These are phyloP conservation scores for Siphamia tubifer DNA, from an alignment of 2,113 vertebrate genomes.

Conservation along the genomic window DNA sequence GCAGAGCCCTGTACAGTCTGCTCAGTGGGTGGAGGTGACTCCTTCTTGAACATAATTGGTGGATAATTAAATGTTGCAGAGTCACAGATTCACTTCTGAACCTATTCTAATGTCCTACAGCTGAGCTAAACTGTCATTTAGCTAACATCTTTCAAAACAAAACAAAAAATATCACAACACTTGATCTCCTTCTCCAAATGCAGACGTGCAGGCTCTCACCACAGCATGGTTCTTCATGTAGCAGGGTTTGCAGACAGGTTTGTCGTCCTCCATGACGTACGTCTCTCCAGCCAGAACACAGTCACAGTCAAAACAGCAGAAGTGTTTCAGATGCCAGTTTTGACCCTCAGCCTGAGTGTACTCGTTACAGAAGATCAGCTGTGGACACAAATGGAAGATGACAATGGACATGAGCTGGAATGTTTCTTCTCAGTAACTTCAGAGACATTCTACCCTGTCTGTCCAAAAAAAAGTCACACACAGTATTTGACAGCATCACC, in stretches of 20 bases:
- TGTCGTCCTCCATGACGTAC: slow-evolving; percentile 92
- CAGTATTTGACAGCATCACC: too few relatives aligned
- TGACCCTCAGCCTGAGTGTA: slow-evolving; percentile 96
- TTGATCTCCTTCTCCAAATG: neutral
- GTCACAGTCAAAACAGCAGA: slow-evolving; percentile 99
- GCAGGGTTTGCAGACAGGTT: slow-evolving; percentile 92
- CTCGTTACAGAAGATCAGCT: slow-evolving; percentile 98
- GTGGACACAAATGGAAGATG: neutral
- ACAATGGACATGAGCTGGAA: neutral
- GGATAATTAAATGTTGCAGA: too few relatives aligned
- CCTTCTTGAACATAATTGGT: too few relatives aligned
- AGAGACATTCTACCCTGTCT: neutral
- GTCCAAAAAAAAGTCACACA: too few relatives aligned
- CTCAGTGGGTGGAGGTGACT: too few relatives aligned
- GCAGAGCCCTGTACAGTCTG: too few relatives aligned
- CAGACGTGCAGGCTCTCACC: slow-evolving; percentile 77
- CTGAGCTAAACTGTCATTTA: neutral
- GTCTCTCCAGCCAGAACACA: slow-evolving; percentile 92
- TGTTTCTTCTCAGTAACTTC: too few relatives aligned
- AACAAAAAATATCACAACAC: neutral
- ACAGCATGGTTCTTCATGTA: slow-evolving; percentile 92
- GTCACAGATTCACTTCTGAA: too few relatives aligned
- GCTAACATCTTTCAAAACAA: neutral
- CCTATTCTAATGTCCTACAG: too few relatives aligned
- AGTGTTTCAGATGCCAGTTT: slow-evolving; percentile 98